Evolutionary conservation across 1,140 invertebrate species (phyloP).

Genomic region (Trachymyrmex cornetzi): DNA sequence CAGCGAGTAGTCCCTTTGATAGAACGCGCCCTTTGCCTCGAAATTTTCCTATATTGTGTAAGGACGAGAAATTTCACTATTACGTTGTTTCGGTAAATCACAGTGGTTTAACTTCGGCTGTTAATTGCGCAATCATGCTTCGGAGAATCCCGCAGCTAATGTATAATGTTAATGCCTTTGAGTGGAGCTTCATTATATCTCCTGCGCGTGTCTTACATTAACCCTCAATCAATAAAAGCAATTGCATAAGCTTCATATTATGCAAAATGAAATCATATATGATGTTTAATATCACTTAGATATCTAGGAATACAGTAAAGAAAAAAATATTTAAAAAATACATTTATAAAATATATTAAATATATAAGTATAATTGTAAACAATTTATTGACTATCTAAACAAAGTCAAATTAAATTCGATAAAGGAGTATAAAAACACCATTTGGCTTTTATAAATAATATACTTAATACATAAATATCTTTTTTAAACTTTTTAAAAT

Average conservation of each 20-base stretch:
- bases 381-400: too few species aligned
- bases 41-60: slow-evolving; percentile 26
- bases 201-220: neutral
- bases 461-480: too few species aligned
- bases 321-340: neutral
- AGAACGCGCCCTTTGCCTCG: slow-evolving; percentile 4
- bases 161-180: slow-evolving; percentile 33
- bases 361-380: too few species aligned
- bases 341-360: neutral
- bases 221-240: neutral
- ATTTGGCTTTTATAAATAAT: too few species aligned
- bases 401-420: too few species aligned
- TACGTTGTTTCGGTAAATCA: neutral
- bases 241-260: neutral
- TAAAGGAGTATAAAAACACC: too few species aligned
- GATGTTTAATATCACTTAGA: neutral
- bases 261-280: neutral
- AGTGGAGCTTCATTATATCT: neutral
- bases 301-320: neutral
- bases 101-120: neutral
- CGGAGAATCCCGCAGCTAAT: neutral
- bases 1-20: slow-evolving; percentile 55
- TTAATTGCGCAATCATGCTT: neutral
- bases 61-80: slow-evolving; percentile 27
- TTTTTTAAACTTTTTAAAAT: too few species aligned